Percentiles rank a stretch among this genome's conserved stretches.
Conservation (phyloP, 2,888 invertebrate species). For the Pseudolycoriella hygida region DNA sequence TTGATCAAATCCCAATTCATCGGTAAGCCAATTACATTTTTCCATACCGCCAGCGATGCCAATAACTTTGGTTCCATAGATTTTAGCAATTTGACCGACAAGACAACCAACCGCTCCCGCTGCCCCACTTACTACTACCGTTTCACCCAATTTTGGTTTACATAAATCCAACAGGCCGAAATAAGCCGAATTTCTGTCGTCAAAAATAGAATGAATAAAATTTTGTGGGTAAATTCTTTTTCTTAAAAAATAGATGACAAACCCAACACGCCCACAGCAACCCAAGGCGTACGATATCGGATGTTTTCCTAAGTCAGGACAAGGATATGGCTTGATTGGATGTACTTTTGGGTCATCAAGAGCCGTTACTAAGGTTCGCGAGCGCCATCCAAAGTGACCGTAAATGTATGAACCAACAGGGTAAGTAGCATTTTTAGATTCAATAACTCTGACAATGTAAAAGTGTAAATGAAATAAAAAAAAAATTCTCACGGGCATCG, state of each 20-base stretch:
- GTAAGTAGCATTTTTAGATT: constrained; percentile 43
- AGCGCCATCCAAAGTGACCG: constrained; percentile 50
- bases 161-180: constrained; percentile 57
- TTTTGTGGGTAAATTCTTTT: too few species aligned
- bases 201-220: constrained; percentile 7
- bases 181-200: constrained; percentile 47
- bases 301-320: constrained; percentile 40
- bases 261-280: constrained; percentile 56
- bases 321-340: constrained; percentile 20
- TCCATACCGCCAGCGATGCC: constrained; percentile 53
- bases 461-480: too few species aligned
- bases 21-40: constrained; percentile 47
- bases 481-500: not conserved
- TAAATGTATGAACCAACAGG: constrained; percentile 45
- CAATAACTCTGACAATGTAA: constrained; percentile 50
- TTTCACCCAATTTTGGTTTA: constrained; percentile 51
- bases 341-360: constrained; percentile 17
- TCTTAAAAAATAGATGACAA: constrained; percentile 12
- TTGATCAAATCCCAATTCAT: constrained; percentile 44
- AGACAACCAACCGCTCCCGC: constrained; percentile 63
- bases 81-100: constrained; percentile 64
- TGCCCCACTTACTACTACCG: constrained; percentile 52
- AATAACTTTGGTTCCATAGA: constrained; percentile 48
- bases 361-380: constrained; percentile 25
- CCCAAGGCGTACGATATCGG: constrained; percentile 47